phyloP scores from a whole-genome alignment of 2,797 vertebrate species.

The Chlorospingus flavigularis region DNA sequence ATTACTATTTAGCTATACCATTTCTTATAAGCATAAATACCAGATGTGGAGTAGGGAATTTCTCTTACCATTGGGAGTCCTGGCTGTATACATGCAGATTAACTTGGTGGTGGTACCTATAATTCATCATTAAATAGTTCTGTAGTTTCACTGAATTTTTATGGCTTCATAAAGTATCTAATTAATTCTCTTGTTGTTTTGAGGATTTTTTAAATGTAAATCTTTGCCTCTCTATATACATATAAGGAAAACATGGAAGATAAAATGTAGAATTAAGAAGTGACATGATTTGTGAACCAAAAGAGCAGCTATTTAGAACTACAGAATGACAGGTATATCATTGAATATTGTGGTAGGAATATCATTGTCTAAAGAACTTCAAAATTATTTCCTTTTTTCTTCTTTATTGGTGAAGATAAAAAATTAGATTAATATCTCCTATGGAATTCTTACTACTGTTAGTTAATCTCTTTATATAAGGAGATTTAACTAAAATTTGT shows the following conservation, averaged over 20 bases:
- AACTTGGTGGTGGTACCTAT: background rate
- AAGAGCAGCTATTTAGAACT: slow-evolving; percentile 52
- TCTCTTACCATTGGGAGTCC: background rate
- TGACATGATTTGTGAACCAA: slow-evolving; percentile 42
- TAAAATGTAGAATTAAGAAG: slow-evolving; percentile 35
- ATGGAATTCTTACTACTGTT: background rate
- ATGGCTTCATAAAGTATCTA: background rate
- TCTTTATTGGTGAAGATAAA: slow-evolving; percentile 63
- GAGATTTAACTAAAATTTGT: background rate
- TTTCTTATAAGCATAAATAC: background rate
- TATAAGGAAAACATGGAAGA: background rate
- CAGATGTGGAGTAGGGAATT: background rate
- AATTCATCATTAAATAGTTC: background rate
- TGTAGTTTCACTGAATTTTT: background rate
- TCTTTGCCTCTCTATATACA: background rate
- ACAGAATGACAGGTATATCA: slow-evolving; percentile 7
- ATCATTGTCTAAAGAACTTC: slow-evolving; percentile 52
- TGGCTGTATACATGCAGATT: background rate
- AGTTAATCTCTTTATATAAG: background rate
- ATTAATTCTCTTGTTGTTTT: background rate
- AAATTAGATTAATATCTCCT: slow-evolving; percentile 18
- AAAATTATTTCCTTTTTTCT: slow-evolving; percentile 71
- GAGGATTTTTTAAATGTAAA: background rate
- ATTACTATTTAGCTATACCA: background rate
- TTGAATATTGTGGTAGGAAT: slow-evolving; percentile 28